Percentiles rank a stretch among this genome's conserved stretches.
Evolutionary conservation across 2,113 vertebrate species (phyloP).

Genomic region (Albula goreensis): DNA sequence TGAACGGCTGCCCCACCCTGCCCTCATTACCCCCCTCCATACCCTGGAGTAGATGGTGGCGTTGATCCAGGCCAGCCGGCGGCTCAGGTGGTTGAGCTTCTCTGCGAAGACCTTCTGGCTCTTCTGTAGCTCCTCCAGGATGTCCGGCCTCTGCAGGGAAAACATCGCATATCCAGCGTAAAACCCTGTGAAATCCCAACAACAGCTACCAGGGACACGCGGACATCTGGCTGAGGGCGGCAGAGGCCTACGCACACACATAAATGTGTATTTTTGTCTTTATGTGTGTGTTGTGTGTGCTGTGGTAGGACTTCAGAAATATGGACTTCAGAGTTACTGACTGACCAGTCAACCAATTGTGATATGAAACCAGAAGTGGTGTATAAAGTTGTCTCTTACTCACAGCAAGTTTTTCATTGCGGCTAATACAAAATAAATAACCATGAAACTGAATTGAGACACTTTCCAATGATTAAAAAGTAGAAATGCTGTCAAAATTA

Average conservation of each 20-base stretch:
- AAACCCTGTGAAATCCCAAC: not conserved
- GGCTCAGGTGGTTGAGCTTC: slow-evolving; percentile 94
- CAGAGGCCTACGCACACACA: not conserved
- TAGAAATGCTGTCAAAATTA: too few relatives aligned
- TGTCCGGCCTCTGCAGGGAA: slow-evolving; percentile 81
- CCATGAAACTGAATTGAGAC: too few relatives aligned
- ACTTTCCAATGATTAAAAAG: too few relatives aligned
- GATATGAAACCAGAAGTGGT: too few relatives aligned
- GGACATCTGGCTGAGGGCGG: not conserved
- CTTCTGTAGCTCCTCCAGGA: slow-evolving; percentile 87
- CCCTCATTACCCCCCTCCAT: slow-evolving; percentile 9
- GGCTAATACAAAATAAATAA: too few relatives aligned
- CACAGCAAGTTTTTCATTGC: too few relatives aligned
- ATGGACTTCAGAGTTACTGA: too few relatives aligned
- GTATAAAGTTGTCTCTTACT: too few relatives aligned
- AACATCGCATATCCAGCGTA: not conserved
- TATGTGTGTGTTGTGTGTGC: not conserved
- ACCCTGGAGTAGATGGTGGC: slow-evolving; percentile 99
- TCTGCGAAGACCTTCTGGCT: slow-evolving; percentile 95
- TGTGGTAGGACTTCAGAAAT: not conserved
- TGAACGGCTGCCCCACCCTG: too few relatives aligned
- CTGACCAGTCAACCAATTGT: too few relatives aligned
- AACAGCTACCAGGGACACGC: not conserved
- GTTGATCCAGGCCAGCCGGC: slow-evolving; percentile 95
- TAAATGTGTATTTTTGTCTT: not conserved